Percentiles rank a stretch among this genome's conserved stretches.
These are phyloP conservation scores for Natrix natrix DNA, from an alignment of 2,797 vertebrate species.

Conservation along the genomic window DNA sequence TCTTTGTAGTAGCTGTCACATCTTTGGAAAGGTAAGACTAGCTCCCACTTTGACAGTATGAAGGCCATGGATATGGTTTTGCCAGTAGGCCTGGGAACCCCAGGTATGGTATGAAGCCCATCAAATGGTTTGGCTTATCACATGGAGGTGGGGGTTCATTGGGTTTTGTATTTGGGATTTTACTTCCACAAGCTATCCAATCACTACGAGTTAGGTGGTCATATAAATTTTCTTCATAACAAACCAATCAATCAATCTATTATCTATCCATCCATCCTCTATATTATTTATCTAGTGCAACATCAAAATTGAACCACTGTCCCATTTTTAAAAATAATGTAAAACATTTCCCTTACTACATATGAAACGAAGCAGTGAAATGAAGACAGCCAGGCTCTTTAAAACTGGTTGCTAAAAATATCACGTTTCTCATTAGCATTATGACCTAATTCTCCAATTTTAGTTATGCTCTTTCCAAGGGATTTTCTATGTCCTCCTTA, in stretches of 20 bases:
- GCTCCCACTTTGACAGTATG: not conserved
- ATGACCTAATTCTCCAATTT: not conserved
- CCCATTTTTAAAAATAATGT: not conserved
- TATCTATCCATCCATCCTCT: too few relatives aligned
- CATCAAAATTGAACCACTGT: not conserved
- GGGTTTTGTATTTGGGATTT: not conserved
- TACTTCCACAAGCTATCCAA: not conserved
- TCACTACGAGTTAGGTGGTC: not conserved
- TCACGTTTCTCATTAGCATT: not conserved
- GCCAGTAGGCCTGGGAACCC: not conserved
- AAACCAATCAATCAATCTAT: not conserved
- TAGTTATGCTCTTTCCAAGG: not conserved
- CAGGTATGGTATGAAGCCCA: not conserved
- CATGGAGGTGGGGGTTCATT: too few relatives aligned
- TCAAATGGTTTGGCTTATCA: not conserved
- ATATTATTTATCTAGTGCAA: too few relatives aligned
- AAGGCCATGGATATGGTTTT: not conserved
- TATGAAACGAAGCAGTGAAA: not conserved
- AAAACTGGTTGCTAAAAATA: not conserved
- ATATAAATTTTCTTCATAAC: not conserved
- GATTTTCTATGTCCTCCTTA: not conserved
- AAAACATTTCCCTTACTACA: not conserved
- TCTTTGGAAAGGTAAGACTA: not conserved
- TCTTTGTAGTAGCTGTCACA: not conserved
- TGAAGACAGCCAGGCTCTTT: not conserved